phyloP scores from a whole-genome alignment of 2,888 invertebrate genomes.

The Drosophila pegasa region DNA sequence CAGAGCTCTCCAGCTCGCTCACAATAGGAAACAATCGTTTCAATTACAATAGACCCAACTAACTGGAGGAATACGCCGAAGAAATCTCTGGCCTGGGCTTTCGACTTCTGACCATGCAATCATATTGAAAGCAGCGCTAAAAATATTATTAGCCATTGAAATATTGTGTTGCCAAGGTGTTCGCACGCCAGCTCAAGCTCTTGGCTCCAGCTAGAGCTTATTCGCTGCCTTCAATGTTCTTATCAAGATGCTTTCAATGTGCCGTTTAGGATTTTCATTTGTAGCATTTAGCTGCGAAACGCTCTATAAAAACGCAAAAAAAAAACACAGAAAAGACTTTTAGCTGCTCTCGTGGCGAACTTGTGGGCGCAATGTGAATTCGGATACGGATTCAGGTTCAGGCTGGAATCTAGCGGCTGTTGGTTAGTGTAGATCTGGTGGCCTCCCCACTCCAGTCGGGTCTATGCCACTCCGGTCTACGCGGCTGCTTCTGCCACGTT shows the following conservation, averaged over 20 bases:
- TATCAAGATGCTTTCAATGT: constrained; percentile 80
- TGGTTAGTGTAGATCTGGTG: constrained; percentile 47
- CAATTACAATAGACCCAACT: constrained; percentile 67
- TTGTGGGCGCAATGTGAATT: constrained; percentile 69
- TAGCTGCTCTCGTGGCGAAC: constrained; percentile 34
- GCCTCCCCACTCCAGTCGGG: constrained; percentile 16
- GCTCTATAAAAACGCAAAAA: constrained; percentile 63
- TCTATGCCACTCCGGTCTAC: constrained; percentile 17
- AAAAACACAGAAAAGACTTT: constrained; percentile 18
- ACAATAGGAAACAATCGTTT: constrained; percentile 74
- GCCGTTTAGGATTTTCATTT: constrained; percentile 81
- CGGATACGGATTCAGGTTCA: constrained; percentile 40
- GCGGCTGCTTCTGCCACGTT: constrained; percentile 58
- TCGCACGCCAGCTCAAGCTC: constrained; percentile 67
- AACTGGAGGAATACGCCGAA: constrained; percentile 36
- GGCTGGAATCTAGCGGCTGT: constrained; percentile 49
- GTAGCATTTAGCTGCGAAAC: constrained; percentile 73
- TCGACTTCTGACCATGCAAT: constrained; percentile 32
- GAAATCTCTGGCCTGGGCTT: constrained; percentile 26
- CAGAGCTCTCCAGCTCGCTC: constrained; percentile 31
- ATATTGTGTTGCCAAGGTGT: constrained; percentile 73
- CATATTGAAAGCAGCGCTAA: constrained; percentile 58
- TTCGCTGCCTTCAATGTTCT: constrained; percentile 51
- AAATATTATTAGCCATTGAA: constrained; percentile 73
- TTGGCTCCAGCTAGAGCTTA: constrained; percentile 30